Conservation (phyloP, 2,888 invertebrate species). For the Drosophila demipolita region DNA sequence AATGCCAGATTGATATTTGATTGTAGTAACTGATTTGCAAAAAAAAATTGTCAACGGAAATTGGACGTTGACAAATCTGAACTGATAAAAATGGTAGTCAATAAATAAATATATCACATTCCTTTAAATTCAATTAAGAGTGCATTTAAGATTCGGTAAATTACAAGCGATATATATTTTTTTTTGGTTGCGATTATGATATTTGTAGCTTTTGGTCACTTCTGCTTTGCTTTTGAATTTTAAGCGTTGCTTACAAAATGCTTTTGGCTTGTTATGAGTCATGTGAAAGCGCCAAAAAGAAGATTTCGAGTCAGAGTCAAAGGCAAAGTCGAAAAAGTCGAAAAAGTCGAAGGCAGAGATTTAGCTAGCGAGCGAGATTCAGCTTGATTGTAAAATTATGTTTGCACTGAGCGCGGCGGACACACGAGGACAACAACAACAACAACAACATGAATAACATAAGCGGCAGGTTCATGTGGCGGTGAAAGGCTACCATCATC, state of each 20-base stretch:
- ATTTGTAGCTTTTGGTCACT: conserved; percentile 55
- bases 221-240: conserved; percentile 67
- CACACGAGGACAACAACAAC: conserved; percentile 64
- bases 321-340: conserved; percentile 36
- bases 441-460: conserved; percentile 28
- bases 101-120: background rate
- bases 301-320: conserved; percentile 43
- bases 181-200: conserved; percentile 59
- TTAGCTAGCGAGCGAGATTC: conserved; percentile 60
- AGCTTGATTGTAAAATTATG: conserved; percentile 77
- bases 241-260: conserved; percentile 64
- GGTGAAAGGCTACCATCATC: conserved; percentile 81
- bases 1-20: background rate
- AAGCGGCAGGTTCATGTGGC: conserved; percentile 75
- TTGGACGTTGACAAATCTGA: background rate
- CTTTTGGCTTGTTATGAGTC: conserved; percentile 77
- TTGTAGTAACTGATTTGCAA: background rate
- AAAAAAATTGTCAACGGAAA: background rate
- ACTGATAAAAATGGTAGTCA: background rate
- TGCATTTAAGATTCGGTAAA: conserved; percentile 32
- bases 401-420: conserved; percentile 71
- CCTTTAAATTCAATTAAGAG: background rate
- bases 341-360: conserved; percentile 43
- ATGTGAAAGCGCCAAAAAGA: conserved; percentile 74
- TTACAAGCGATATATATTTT: conserved; percentile 13